phyloP scores from a whole-genome alignment of 2,797 vertebrate species.

The Sebastes melanostomus region DNA sequence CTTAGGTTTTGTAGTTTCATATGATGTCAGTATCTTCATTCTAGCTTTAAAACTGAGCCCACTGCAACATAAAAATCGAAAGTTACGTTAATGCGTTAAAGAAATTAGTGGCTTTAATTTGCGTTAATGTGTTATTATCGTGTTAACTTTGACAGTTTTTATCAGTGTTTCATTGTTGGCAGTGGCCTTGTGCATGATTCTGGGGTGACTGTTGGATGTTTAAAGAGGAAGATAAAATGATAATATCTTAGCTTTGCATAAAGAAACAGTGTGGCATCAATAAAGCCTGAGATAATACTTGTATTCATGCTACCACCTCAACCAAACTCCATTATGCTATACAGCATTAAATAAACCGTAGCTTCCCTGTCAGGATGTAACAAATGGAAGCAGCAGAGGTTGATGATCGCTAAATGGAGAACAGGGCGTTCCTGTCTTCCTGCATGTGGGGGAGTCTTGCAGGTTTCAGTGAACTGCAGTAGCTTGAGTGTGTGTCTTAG shows the following conservation, averaged over 20 bases:
- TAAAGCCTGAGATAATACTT: background rate
- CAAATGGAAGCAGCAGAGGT: background rate
- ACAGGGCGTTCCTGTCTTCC: background rate
- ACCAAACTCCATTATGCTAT: background rate
- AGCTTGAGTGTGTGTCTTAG: background rate
- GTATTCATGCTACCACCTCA: background rate
- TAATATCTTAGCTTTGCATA: background rate
- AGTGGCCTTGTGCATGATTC: background rate
- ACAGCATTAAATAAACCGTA: background rate
- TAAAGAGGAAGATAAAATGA: background rate
- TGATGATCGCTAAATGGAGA: background rate
- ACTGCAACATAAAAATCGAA: accelerated
- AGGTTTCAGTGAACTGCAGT: background rate
- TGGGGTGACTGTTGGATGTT: background rate
- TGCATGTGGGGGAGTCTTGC: background rate
- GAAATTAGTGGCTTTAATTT: too few species aligned
- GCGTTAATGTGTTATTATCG: too few species aligned
- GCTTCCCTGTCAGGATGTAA: background rate
- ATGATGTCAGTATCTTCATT: too few species aligned
- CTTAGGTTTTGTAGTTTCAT: too few species aligned
- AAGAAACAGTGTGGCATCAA: background rate
- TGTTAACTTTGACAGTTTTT: too few species aligned
- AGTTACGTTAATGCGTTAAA: too few species aligned
- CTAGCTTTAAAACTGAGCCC: too few species aligned
- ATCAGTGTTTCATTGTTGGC: background rate